These are phyloP conservation scores for Luehdorfia chinensis DNA, from an alignment of 1,140 invertebrate genomes.

Conservation along the genomic window DNA sequence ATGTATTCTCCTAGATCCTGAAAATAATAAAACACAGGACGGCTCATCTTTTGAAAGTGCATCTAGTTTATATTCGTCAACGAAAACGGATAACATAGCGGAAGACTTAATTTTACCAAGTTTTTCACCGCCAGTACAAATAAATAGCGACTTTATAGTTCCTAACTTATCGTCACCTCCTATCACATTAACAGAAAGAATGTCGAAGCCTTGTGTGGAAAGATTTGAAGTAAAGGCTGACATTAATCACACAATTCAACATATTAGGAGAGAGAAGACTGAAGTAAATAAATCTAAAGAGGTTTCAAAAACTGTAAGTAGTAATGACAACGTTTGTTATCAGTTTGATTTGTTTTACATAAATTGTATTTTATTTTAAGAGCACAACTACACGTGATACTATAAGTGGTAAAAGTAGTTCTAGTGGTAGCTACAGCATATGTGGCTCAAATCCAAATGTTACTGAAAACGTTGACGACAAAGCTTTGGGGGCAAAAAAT, in stretches of 20 bases:
- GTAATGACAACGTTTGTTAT: background rate
- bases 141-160: slow-evolving; percentile 74
- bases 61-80: slow-evolving; percentile 86
- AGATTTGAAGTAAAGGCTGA: slow-evolving; percentile 67
- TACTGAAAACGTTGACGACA: slow-evolving; percentile 50
- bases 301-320: slow-evolving; percentile 45
- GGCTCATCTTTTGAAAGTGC: slow-evolving; percentile 90
- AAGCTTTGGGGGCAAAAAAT: slow-evolving; percentile 44
- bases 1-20: slow-evolving; percentile 49
- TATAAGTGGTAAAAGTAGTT: slow-evolving; percentile 79
- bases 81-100: slow-evolving; percentile 81
- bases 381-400: slow-evolving; percentile 41
- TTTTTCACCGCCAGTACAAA: slow-evolving; percentile 70
- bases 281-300: slow-evolving; percentile 56
- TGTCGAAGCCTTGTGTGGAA: slow-evolving; percentile 50
- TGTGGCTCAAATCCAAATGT: slow-evolving; percentile 78
- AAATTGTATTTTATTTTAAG: slow-evolving; percentile 18
- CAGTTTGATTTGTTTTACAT: background rate
- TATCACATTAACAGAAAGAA: slow-evolving; percentile 64
- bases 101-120: slow-evolving; percentile 79
- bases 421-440: slow-evolving; percentile 82
- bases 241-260: slow-evolving; percentile 47
- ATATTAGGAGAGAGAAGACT: slow-evolving; percentile 67
- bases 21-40: slow-evolving; percentile 78
- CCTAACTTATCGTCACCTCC: slow-evolving; percentile 67